phyloP scores from a whole-genome alignment of 2,888 invertebrate genomes.

The Tipula confusa region DNA sequence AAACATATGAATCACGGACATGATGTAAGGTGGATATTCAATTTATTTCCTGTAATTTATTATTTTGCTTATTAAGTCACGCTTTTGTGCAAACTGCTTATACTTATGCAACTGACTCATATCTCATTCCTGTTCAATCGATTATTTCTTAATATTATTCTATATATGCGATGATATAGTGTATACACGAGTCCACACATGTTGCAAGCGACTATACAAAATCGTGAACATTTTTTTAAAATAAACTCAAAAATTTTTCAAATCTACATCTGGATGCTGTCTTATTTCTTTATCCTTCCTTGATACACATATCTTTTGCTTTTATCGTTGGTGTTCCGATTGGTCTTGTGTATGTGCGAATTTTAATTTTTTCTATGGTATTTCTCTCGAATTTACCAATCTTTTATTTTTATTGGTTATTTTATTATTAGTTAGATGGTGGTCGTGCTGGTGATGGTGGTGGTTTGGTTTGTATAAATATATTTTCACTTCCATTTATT shows the following conservation, averaged over 20 bases:
- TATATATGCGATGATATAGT: neutral
- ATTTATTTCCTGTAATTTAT: no score
- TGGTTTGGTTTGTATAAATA: neutral
- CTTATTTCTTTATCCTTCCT: neutral
- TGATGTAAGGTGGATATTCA: neutral
- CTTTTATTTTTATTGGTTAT: neutral
- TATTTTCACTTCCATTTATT: neutral
- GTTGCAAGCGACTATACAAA: neutral
- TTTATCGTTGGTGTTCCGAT: neutral
- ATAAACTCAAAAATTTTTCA: neutral
- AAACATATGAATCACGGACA: no score
- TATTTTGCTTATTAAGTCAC: neutral
- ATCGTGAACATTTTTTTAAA: neutral
- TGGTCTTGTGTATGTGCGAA: neutral
- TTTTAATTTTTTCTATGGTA: neutral
- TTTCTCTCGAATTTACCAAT: neutral
- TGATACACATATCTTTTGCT: neutral
- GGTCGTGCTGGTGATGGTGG: neutral
- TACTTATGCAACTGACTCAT: neutral
- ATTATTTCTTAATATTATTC: neutral
- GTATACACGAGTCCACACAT: neutral
- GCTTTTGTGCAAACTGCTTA: neutral
- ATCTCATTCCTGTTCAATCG: neutral
- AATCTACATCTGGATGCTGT: neutral
- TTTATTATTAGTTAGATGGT: no score